Base-by-base conservation (phyloP, 92 coral and sea anemone genomes). In the Nematostella vectensis region DNA sequence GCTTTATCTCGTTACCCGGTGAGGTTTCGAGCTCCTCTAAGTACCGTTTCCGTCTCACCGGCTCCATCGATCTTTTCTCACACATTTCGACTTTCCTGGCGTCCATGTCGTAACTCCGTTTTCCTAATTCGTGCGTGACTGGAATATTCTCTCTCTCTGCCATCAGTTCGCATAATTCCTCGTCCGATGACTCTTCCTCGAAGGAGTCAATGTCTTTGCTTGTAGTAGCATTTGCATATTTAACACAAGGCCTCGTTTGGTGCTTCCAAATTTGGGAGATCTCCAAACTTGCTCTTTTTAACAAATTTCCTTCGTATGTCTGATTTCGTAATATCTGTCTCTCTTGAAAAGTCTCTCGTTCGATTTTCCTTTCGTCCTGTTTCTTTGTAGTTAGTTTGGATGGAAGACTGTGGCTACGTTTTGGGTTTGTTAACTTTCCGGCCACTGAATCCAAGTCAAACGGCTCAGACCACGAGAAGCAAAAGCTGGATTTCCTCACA, bases 381-480 rank as follows among this genome's bases (percentile, higher is more conserved):
- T 1, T 45, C 25, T 45, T 27, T 19, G 56, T 54, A 2, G 67
- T 20, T 24, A 72, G 56, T 25, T 65, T 61, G 28, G 74, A 65
- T 0, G 94, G 94, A 2, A 75, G 60, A 53, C 88, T 80, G 17
- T 72, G 74, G 61, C 94, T 75, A 22, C 94, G 76, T 43, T 75
- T 85, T 4, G 88, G 88, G 57, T 80, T 80, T 19, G 60, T 61
- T 6, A 71, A 50, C 29, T 50, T 85, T 43, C 88, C 94, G 28
- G 94, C 88, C 45, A 75, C 71, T 15, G 61, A 75, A 61, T 85
- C 88, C 54, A 85, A 76, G 59, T 79, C 79, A 60, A 80, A 75
- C 18, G 94, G 94, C 31, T 85, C 94, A 6, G 94, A 80, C 94
- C 94, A 85, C 47, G 94, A 85, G 62, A 55, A 85, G 59, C 62